Evolutionary conservation across 2,888 invertebrate species (phyloP).

Genomic region (Oscheius sp.): DNA sequence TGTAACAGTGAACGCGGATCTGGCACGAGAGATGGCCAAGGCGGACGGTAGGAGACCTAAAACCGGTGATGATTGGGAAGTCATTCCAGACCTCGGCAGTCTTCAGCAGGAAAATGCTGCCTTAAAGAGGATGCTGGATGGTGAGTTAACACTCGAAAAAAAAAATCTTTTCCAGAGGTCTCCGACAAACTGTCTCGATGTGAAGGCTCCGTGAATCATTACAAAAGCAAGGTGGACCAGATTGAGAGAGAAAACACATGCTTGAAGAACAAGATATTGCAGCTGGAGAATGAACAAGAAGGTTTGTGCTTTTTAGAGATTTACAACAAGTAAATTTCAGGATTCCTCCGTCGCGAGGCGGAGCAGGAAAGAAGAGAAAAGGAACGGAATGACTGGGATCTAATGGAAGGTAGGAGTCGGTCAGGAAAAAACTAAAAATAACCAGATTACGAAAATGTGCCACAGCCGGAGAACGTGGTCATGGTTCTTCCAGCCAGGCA

Average conservation of each 20-base stretch:
- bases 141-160: not conserved
- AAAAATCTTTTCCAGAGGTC: not conserved
- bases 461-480: conserved; percentile 1
- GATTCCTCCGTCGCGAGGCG: conserved; percentile 6
- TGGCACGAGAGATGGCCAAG: conserved; percentile 9
- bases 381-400: conserved; percentile 22
- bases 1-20: not conserved
- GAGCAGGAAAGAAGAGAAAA: conserved; percentile 6
- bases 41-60: conserved; percentile 14
- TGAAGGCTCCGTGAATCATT: conserved; percentile 5
- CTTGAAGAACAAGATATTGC: not conserved
- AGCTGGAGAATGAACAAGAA: conserved; percentile 17
- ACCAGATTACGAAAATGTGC: conserved; percentile 4
- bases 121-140: not conserved
- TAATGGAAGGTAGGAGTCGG: conserved; percentile 7
- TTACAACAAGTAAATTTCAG: not conserved
- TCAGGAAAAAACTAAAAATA: not conserved
- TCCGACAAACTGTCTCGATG: not conserved
- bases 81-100: conserved; percentile 19
- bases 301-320: not conserved
- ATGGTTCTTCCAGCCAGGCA: conserved; percentile 22
- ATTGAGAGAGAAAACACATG: not conserved
- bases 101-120: conserved; percentile 16
- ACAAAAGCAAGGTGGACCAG: not conserved
- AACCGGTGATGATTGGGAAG: conserved; percentile 3